Evolutionary conservation across 2,888 invertebrate species (phyloP).

Genomic region (Anoplius nigerrimus): DNA sequence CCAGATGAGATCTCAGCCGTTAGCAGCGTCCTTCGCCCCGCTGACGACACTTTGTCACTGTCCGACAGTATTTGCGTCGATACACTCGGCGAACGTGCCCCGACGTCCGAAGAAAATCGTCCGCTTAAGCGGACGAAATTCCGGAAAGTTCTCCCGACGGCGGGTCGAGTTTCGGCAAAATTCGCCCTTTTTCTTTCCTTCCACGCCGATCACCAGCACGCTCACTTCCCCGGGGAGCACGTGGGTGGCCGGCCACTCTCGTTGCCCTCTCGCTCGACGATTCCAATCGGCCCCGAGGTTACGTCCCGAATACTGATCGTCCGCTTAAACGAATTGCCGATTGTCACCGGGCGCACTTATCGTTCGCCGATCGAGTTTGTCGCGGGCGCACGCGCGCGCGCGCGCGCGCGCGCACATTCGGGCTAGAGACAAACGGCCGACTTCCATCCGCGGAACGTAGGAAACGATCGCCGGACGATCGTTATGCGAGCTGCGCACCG

Average conservation of each 20-base stretch:
- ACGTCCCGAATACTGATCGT: conserved; percentile 24
- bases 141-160: conserved; percentile 25
- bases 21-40: too few species aligned
- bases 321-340: conserved; percentile 18
- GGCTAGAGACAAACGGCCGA: too few species aligned
- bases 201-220: background rate
- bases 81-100: conserved; percentile 9
- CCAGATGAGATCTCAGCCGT: too few species aligned
- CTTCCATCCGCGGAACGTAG: too few species aligned
- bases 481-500: too few species aligned
- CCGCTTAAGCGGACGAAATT: conserved; percentile 41
- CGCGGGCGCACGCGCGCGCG: too few species aligned
- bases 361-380: too few species aligned
- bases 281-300: conserved; percentile 14
- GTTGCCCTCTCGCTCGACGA: conserved; percentile 2
- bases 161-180: conserved; percentile 6
- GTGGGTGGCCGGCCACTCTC: conserved; percentile 19
- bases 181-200: conserved; percentile 11
- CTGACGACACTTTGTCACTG: too few species aligned
- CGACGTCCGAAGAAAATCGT: background rate
- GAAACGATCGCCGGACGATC: too few species aligned
- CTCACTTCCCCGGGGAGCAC: background rate
- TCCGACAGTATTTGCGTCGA: conserved; percentile 1
- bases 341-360: conserved; percentile 1
- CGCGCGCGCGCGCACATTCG: too few species aligned